Percentiles rank a stretch among this genome's conserved stretches.
Conservation (phyloP, 2,797 vertebrate genomes). For the Pseudochirops cupreus region DNA sequence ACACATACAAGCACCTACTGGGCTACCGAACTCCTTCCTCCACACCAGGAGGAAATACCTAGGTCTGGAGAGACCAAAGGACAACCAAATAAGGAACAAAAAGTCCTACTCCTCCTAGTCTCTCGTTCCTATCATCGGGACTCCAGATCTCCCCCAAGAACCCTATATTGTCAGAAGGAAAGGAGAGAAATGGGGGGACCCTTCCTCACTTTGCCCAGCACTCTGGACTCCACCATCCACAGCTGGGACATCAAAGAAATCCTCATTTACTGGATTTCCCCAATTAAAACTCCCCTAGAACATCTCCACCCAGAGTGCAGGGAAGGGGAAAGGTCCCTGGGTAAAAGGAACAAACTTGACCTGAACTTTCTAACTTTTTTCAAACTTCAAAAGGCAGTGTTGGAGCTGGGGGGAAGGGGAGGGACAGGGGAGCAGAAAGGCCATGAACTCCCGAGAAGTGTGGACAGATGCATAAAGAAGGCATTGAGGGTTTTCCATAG, state of each 20-base stretch:
- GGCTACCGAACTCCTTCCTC: background rate
- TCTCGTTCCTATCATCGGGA: background rate
- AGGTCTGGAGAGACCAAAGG: background rate
- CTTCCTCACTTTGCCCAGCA: background rate
- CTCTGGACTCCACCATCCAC: background rate
- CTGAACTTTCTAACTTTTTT: conserved; percentile 68
- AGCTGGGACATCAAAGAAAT: background rate
- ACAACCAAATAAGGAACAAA: background rate
- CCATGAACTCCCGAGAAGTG: conserved; percentile 44
- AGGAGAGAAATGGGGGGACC: background rate
- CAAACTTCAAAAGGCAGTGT: conserved; percentile 63
- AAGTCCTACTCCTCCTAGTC: background rate
- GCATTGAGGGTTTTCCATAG: conserved; percentile 76
- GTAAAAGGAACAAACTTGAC: conserved; percentile 60
- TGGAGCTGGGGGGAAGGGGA: conserved; percentile 35
- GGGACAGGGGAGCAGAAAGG: background rate
- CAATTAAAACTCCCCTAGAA: background rate
- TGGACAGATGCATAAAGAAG: conserved; percentile 63
- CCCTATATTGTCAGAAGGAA: background rate
- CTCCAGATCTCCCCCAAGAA: background rate
- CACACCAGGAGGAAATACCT: background rate
- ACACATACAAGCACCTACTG: background rate
- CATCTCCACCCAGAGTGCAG: background rate
- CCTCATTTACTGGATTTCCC: background rate
- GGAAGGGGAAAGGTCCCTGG: conserved; percentile 2